Percentiles rank a stretch among this genome's conserved stretches.
These are phyloP conservation scores for Nyctalus aviator DNA, from an alignment of 2,797 vertebrate species.

Conservation along the genomic window DNA sequence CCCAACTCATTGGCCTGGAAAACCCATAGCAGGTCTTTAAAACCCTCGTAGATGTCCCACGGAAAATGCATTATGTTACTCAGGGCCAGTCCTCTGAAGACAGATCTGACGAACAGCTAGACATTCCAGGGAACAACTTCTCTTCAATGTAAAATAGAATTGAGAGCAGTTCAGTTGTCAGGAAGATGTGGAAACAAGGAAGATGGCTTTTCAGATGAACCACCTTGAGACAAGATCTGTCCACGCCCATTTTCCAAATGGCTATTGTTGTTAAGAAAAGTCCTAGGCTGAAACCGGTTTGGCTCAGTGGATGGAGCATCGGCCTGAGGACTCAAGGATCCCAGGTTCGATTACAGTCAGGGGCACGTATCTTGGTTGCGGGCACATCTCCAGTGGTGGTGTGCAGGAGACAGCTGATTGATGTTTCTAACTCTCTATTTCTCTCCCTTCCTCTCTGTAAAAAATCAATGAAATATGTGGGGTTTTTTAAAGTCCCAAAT, in stretches of 20 bases:
- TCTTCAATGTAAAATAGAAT: neutral
- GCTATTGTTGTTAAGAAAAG: neutral
- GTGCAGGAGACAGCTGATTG: too few species aligned
- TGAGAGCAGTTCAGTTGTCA: neutral
- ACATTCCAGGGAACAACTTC: neutral
- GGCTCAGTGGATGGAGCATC: too few species aligned
- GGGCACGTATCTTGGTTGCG: too few species aligned
- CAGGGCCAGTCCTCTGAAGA: neutral
- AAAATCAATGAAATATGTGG: too few species aligned
- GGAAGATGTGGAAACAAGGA: neutral
- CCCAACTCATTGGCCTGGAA: neutral
- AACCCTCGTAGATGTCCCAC: neutral
- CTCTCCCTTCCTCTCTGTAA: too few species aligned
- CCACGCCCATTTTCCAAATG: neutral
- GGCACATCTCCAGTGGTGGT: too few species aligned
- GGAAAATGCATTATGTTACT: neutral
- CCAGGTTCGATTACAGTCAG: too few species aligned
- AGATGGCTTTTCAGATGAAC: neutral
- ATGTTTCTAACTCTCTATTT: too few species aligned
- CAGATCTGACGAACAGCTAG: neutral
- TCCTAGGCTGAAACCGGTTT: too few species aligned
- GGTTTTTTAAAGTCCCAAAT: neutral
- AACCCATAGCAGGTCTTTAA: neutral
- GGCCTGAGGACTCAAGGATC: too few species aligned
- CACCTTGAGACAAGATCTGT: neutral